Evolutionary conservation across 2,797 vertebrate species (phyloP).

Genomic region (Dryobates pubescens): DNA sequence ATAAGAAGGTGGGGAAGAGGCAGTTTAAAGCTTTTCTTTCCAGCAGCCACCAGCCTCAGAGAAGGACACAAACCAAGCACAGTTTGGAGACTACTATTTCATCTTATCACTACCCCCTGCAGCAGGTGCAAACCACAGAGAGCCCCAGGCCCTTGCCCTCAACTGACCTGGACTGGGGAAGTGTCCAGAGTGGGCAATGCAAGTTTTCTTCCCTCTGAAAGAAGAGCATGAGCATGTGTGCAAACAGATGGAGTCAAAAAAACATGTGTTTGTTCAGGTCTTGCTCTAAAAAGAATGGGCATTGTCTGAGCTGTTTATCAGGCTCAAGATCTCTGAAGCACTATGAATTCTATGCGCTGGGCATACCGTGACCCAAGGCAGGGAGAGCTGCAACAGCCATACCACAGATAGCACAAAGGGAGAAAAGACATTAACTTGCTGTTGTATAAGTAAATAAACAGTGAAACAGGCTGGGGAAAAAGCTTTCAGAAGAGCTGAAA

Average conservation of each 20-base stretch:
- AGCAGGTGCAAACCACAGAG: neutral
- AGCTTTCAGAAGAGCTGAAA: neutral
- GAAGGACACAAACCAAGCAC: neutral
- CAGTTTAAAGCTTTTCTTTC: neutral
- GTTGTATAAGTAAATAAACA: neutral
- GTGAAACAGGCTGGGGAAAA: neutral
- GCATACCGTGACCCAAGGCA: rapidly evolving
- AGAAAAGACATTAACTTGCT: neutral
- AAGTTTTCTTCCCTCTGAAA: neutral
- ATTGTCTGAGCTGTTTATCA: neutral
- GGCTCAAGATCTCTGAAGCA: neutral
- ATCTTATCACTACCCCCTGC: neutral
- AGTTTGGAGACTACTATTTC: neutral
- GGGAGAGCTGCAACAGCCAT: neutral
- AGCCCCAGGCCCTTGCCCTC: neutral
- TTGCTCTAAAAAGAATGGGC: neutral
- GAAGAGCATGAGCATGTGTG: neutral
- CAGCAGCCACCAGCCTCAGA: neutral
- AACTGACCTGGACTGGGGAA: neutral
- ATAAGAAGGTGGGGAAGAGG: neutral
- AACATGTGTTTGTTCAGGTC: neutral
- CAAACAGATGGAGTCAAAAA: neutral
- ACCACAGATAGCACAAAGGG: neutral
- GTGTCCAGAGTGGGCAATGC: neutral
- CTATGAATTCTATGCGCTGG: neutral